A percentile compares a stretch with the other conserved stretches of the same genome.
phyloP scores from a whole-genome alignment of 1,140 invertebrate species.

The Trachymyrmex septentrionalis region DNA sequence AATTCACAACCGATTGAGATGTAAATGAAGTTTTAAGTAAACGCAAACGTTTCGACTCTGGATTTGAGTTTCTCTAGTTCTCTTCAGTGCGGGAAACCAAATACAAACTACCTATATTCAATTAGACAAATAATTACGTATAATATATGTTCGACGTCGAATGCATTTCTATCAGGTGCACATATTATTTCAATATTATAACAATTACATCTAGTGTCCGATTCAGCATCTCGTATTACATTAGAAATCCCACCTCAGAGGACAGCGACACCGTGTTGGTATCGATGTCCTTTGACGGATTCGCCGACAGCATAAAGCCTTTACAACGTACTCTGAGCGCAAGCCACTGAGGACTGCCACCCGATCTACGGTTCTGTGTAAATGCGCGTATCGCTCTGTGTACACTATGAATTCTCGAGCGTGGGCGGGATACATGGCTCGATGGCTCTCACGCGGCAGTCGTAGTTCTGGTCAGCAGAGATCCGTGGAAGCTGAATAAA shows the following conservation, averaged over 20 bases:
- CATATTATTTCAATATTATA: background rate
- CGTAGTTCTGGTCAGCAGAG: slow-evolving; percentile 41
- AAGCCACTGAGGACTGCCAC: slow-evolving; percentile 21
- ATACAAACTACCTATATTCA: background rate
- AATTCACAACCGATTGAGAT: too few species aligned
- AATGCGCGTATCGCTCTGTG: slow-evolving; percentile 44
- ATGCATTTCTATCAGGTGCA: background rate
- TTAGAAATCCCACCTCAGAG: slow-evolving; percentile 25
- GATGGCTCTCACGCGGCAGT: slow-evolving; percentile 31
- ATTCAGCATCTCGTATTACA: slow-evolving; percentile 23
- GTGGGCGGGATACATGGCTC: slow-evolving; percentile 26
- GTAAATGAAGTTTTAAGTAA: too few species aligned
- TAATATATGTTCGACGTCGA: background rate
- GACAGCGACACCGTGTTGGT: slow-evolving; percentile 15
- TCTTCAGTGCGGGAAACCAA: too few species aligned
- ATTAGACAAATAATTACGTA: background rate
- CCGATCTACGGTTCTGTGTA: slow-evolving; percentile 19
- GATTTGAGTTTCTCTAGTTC: too few species aligned
- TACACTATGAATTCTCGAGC: slow-evolving; percentile 19
- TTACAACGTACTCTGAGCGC: background rate
- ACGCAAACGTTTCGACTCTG: too few species aligned
- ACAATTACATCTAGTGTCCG: background rate
- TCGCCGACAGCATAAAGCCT: background rate
- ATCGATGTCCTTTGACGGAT: slow-evolving; percentile 39
- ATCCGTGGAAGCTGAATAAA: slow-evolving; percentile 49